Evolutionary conservation across 2,888 invertebrate species (phyloP), one percentile per base, ranked within the genome.

Genomic region (Anoplius nigerrimus): DNA sequence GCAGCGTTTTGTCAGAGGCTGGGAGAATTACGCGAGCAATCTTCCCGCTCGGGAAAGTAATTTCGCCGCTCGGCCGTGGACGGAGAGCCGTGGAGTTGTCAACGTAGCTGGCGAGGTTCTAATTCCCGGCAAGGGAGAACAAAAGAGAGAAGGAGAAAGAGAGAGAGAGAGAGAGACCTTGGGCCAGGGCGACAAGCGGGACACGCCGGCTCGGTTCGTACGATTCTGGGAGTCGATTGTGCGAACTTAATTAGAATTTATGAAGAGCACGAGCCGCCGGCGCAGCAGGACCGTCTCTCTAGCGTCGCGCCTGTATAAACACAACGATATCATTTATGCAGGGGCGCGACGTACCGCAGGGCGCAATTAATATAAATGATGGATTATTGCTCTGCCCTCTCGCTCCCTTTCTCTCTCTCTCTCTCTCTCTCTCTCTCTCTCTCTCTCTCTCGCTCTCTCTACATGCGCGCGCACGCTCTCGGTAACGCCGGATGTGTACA

Each of bases 341-440:
- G 72, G 71, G 75, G 69, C 64, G 70, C 78, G 78, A 77, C 75
- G 78, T 74, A 83, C 81, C 82, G 78, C 83, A 72, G 80, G 79
- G 73, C 80, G 82, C 85, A 87, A 87, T 87, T 87, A 86, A 86
- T 87, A 86, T 87, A 86, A 87, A 85, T 87, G 87, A 86, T 85
- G 83, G 81, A 87, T 86, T 86, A 84, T 83, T 82, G 78, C 70
- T 65, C 72, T 70, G 72, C 69, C 69, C 75, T 73, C 76, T n/a
- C 5, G 5, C 48, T 48, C 48, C n/a, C 16, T 1, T 8, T 48
- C 48, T 45, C 4, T 45, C 11, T 48, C 48, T 48, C 48, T 71
- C 74, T 72, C 76, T 6, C 42, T 42, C 42, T 42, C 42, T 42
- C 42, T 42, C 42, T 42, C 42, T 42, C 42, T 42, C 42, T 42